A percentile compares a stretch with the other conserved stretches of the same genome.
Evolutionary conservation across 2,797 vertebrate species (phyloP).

Genomic region (Thripadectes ignobilis): DNA sequence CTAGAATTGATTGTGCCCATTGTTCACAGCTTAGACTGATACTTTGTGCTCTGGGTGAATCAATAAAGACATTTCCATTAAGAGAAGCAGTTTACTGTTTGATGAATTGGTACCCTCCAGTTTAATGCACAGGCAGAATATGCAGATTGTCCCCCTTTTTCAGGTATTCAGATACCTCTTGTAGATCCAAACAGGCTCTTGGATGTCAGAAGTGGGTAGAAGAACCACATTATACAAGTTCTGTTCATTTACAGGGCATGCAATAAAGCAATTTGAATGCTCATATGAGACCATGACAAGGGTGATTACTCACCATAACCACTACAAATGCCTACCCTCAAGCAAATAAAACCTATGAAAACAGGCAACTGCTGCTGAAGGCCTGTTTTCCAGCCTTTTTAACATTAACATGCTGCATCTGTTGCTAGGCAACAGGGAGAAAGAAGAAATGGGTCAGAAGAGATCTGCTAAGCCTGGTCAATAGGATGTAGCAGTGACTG

Average conservation of each 20-base stretch:
- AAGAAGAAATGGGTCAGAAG: constrained; percentile 63
- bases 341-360: constrained; percentile 26
- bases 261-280: constrained; percentile 17
- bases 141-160: neutral
- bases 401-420: constrained; percentile 29
- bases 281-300: constrained; percentile 8
- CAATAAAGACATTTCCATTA: neutral
- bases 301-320: constrained; percentile 17
- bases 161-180: neutral
- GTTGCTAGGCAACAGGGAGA: constrained; percentile 70
- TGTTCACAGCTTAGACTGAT: neutral
- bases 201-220: neutral
- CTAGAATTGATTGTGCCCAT: neutral
- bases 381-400: constrained; percentile 35
- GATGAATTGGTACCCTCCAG: neutral
- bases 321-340: constrained; percentile 28
- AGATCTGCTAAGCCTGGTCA: constrained; percentile 29
- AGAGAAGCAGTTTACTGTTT: neutral
- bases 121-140: neutral
- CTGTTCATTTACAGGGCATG: constrained; percentile 5
- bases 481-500: constrained; percentile 9
- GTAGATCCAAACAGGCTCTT: neutral
- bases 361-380: constrained; percentile 23
- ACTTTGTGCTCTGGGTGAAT: neutral
- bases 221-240: neutral